These are phyloP conservation scores for Cichlasoma orientale DNA, from an alignment of 2,797 vertebrate genomes.

Conservation along the genomic window DNA sequence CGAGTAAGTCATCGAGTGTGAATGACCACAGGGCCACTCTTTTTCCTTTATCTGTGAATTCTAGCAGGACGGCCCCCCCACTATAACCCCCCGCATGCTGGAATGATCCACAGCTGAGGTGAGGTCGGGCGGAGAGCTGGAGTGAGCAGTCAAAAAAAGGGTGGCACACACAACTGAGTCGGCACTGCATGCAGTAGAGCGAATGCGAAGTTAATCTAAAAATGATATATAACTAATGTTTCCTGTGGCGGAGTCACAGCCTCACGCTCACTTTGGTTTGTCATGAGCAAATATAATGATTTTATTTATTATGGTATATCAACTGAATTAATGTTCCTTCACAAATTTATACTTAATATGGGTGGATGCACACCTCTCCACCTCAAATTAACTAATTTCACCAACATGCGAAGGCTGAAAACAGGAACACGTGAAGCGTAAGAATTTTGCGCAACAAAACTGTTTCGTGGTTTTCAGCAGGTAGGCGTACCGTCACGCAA, in stretches of 20 bases:
- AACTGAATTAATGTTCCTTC: neutral
- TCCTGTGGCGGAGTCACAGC: neutral
- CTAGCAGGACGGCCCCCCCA: conserved; percentile 17
- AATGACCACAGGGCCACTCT: conserved; percentile 9
- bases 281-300: neutral
- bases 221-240: neutral
- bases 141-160: neutral
- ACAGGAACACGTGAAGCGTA: neutral
- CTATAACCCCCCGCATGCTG: conserved; percentile 21
- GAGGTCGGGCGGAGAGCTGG: conserved; percentile 9
- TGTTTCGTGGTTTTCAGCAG: neutral
- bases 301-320: neutral
- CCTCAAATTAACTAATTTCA: neutral
- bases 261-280: neutral
- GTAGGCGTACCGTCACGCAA: neutral
- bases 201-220: neutral
- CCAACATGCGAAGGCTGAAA: neutral
- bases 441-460: neutral
- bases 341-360: neutral
- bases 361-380: neutral
- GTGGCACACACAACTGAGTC: neutral
- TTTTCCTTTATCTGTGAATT: conserved; percentile 37
- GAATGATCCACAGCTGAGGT: conserved; percentile 38
- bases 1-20: conserved; percentile 9
- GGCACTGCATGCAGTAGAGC: neutral